Conservation (phyloP, 2,888 invertebrate species). For the Eupithecia dodoneata region DNA sequence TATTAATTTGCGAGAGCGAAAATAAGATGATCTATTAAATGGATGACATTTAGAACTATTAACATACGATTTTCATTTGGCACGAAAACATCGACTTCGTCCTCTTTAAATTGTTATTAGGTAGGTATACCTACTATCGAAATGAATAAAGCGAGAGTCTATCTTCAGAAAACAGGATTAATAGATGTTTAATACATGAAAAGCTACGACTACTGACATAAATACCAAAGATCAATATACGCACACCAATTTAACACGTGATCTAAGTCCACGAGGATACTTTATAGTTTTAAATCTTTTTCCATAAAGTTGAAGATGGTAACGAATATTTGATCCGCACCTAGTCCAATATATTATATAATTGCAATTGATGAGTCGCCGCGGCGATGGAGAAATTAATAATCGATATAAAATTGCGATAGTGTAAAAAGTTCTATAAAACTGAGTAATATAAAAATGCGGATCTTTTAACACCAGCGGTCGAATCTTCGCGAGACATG, state of each 20-base stretch:
- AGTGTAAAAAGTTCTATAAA: neutral
- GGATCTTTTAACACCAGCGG: too few relatives aligned
- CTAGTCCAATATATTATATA: neutral
- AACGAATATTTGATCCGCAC: neutral
- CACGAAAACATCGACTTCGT: neutral
- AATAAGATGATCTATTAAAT: slow-evolving; percentile 13
- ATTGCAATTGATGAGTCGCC: too few relatives aligned
- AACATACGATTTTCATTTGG: neutral
- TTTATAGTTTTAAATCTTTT: neutral
- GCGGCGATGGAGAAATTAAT: too few relatives aligned
- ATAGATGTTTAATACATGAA: neutral
- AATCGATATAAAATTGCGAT: too few relatives aligned
- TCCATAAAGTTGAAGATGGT: neutral
- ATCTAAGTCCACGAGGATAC: neutral
- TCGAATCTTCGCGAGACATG: too few relatives aligned
- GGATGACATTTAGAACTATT: slow-evolving; percentile 19
- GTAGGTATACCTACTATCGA: neutral
- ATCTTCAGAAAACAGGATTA: neutral
- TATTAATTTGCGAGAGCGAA: neutral
- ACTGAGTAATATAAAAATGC: neutral
- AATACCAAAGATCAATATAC: neutral
- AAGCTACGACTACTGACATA: neutral
- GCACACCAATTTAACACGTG: neutral
- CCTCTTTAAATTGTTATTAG: neutral
- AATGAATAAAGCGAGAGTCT: neutral